Base-by-base conservation (phyloP, 2,797 vertebrate species). In the Sitta carolinensis region DNA sequence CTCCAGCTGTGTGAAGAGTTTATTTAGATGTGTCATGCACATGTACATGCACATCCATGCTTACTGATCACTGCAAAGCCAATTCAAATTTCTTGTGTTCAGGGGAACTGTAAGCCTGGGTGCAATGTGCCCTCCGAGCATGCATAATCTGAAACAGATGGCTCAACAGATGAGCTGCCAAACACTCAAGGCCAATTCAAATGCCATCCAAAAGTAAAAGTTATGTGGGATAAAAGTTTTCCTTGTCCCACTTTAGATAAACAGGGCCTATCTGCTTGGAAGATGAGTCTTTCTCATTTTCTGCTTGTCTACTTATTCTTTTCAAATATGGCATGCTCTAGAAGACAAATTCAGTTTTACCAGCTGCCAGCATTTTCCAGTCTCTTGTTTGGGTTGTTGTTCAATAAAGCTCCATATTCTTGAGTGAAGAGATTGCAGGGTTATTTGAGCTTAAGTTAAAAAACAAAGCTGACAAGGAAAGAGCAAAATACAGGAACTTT, bases 131-230 rank as follows among this genome's bases (percentile, higher is more conserved):
- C 89, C 91, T 94, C 94, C 12, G 1, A 89, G 91, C 84, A 93
- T 85, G 61, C 73, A 92, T 87, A 95, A 95, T 89, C 75, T 86
- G 76, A 84, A 93, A 81, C 91, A 97, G 93, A 94, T 90, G 91
- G 95, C 66, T 95, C 87, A 86, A 75, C 82, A 95, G 93, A 94
- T 66, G 87, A 95, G 79, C 94, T 94, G 90, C 89, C 78, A 94
- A 95, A 94, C 47, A 79, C 38, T 72, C 78, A 50, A 75, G 87
- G 75, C 81, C 89, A 91, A 70, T 87, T 91, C 82, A 95, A 93
- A 96, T 93, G 82, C 92, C 94, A 96, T 62, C 79, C 87, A 89
- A 95, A 90, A 95, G 78, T 84, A 84, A 93, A 95, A 95, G 80
- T 94, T 63, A 92, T 84, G 64, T 69, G 82, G 58, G 59, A 95